These are phyloP conservation scores for Isaurus tuberculatus DNA, from an alignment of 92 coral and sea anemone genomes.

Conservation along the genomic window DNA sequence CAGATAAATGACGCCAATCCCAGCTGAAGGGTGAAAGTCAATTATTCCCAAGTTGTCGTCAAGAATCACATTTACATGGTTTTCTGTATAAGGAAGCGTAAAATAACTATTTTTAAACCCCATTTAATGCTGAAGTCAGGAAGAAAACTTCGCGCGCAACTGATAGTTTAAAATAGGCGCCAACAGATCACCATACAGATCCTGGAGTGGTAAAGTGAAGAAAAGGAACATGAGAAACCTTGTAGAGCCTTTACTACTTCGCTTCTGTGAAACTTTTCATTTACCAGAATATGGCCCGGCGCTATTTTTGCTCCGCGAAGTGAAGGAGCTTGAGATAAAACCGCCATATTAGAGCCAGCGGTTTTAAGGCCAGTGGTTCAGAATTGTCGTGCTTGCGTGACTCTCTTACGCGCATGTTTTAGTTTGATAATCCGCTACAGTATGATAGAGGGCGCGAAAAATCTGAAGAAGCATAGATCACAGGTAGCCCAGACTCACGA, in stretches of 20 bases:
- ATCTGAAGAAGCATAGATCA: too few relatives aligned
- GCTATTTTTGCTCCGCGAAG: slow-evolving; percentile 89
- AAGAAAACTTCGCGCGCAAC: background rate
- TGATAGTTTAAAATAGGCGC: slow-evolving; percentile 9
- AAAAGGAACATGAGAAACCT: slow-evolving; percentile 59
- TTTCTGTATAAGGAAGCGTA: slow-evolving; percentile 46
- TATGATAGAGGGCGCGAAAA: background rate
- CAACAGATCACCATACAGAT: background rate
- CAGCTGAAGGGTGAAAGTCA: slow-evolving; percentile 86
- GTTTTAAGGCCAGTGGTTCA: background rate
- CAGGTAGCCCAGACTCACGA: too few relatives aligned
- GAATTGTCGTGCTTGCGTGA: background rate
- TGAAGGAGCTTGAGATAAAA: slow-evolving; percentile 47
- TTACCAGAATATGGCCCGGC: slow-evolving; percentile 89
- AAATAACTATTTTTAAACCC: background rate
- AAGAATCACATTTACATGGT: slow-evolving; percentile 77
- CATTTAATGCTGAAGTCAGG: background rate
- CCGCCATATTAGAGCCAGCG: slow-evolving; percentile 66
- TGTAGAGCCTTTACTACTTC: slow-evolving; percentile 74
- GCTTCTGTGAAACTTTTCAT: slow-evolving; percentile 90
- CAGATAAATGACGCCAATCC: slow-evolving; percentile 81
- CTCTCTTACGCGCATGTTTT: slow-evolving; percentile 8
- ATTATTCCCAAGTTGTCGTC: slow-evolving; percentile 85
- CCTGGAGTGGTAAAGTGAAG: background rate
- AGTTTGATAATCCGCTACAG: background rate